Conservation (phyloP, 2,113 vertebrate species). For the Lanius ludovicianus region DNA sequence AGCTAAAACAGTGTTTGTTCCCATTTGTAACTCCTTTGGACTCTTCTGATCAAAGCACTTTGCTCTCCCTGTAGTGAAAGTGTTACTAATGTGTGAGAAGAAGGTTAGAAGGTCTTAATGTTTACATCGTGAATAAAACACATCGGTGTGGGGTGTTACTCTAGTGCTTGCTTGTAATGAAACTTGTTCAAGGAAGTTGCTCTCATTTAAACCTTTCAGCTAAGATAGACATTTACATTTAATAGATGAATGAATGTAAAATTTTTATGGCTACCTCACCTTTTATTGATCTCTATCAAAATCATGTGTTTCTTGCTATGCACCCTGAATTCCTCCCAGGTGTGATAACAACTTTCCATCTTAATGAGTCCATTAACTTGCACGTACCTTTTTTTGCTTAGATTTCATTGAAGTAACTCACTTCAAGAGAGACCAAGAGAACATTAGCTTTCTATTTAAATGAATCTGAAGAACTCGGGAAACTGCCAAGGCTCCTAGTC, state of each 20-base stretch:
- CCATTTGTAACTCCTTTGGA: not conserved
- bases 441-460: slow-evolving; percentile 12
- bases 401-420: not conserved
- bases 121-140: not conserved
- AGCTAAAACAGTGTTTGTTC: not conserved
- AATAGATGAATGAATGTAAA: not conserved
- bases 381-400: not conserved
- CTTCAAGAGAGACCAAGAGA: not conserved
- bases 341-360: not conserved
- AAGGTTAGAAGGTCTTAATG: not conserved
- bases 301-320: not conserved
- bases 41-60: not conserved
- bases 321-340: not conserved
- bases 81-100: not conserved
- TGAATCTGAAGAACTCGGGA: not conserved
- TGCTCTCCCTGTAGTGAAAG: not conserved
- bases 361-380: not conserved
- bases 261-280: not conserved
- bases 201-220: not conserved
- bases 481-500: not conserved
- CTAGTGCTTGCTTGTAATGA: not conserved
- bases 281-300: not conserved
- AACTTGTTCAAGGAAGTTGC: not conserved
- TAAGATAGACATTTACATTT: not conserved
- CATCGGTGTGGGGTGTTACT: not conserved